Evolutionary conservation across 92 coral and sea anemone species (phyloP).

Genomic region (Plumapathes pennacea): DNA sequence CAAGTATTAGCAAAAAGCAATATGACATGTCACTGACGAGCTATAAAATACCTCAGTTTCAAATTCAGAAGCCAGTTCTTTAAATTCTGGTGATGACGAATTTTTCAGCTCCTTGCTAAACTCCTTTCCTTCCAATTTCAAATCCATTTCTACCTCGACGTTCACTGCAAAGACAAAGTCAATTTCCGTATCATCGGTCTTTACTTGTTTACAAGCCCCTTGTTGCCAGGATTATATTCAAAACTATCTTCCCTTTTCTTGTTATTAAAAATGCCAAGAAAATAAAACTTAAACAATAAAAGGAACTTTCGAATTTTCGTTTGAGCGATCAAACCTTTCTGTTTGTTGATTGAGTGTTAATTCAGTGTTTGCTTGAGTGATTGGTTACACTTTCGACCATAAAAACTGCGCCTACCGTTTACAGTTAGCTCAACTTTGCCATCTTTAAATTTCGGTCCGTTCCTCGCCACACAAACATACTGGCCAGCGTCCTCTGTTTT

Average conservation of each 20-base stretch:
- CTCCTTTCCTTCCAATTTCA: not conserved
- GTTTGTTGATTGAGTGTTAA: too few relatives aligned
- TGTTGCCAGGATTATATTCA: too few relatives aligned
- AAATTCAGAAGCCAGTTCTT: not conserved
- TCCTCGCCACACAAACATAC: slow-evolving; percentile 3
- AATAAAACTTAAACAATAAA: too few relatives aligned
- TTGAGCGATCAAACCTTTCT: too few relatives aligned
- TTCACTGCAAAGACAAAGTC: not conserved
- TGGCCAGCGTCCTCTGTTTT: slow-evolving; percentile 1
- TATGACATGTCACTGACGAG: too few relatives aligned
- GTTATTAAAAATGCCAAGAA: too few relatives aligned
- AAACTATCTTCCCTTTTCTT: too few relatives aligned
- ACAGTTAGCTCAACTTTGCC: slow-evolving; percentile 2
- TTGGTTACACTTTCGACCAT: too few relatives aligned
- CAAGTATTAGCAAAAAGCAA: too few relatives aligned
- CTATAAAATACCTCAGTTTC: slow-evolving; percentile 8
- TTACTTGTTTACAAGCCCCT: too few relatives aligned
- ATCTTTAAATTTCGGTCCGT: slow-evolving; percentile 1
- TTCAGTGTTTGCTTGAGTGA: too few relatives aligned
- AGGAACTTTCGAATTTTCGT: too few relatives aligned
- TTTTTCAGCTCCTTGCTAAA: slow-evolving; percentile 1
- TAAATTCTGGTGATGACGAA: slow-evolving; percentile 1
- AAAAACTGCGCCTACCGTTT: slow-evolving; percentile 2
- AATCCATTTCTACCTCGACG: not conserved
- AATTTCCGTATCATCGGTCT: not conserved